Conservation (phyloP, 2,113 vertebrate genomes). For the Sapajus apella region DNA sequence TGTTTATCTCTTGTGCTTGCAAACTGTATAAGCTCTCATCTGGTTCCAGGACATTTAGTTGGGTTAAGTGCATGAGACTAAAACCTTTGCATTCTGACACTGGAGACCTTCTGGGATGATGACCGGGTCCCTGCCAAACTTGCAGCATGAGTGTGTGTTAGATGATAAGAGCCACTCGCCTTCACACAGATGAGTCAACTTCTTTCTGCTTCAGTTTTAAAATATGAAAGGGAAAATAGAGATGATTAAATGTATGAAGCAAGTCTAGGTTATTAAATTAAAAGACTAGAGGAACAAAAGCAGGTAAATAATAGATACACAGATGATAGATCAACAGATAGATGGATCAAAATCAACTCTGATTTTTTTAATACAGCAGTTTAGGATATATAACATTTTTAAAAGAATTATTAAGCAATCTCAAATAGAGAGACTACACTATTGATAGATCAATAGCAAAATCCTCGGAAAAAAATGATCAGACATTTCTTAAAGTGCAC, state of each 20-base stretch:
- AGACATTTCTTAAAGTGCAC: not conserved
- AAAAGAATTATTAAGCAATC: not conserved
- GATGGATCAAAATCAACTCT: not conserved
- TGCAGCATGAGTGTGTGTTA: no score
- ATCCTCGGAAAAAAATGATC: not conserved
- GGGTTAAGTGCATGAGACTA: not conserved
- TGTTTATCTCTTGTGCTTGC: not conserved
- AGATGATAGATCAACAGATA: not conserved
- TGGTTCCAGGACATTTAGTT: not conserved
- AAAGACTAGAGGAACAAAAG: not conserved
- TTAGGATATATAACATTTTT: not conserved
- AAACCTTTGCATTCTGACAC: not conserved
- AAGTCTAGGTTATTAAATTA: not conserved
- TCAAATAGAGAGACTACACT: not conserved
- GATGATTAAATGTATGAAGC: not conserved
- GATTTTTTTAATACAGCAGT: not conserved
- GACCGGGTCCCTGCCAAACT: rapidly evolving
- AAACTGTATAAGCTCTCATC: not conserved
- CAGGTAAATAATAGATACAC: not conserved
- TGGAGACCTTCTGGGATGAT: not conserved
- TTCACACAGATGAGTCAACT: not conserved
- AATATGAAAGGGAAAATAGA: not conserved
- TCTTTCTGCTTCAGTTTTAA: not conserved
- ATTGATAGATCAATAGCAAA: not conserved
- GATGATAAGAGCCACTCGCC: not conserved